phyloP scores from a whole-genome alignment of 2,888 invertebrate genomes.

The Meloe dianella region DNA sequence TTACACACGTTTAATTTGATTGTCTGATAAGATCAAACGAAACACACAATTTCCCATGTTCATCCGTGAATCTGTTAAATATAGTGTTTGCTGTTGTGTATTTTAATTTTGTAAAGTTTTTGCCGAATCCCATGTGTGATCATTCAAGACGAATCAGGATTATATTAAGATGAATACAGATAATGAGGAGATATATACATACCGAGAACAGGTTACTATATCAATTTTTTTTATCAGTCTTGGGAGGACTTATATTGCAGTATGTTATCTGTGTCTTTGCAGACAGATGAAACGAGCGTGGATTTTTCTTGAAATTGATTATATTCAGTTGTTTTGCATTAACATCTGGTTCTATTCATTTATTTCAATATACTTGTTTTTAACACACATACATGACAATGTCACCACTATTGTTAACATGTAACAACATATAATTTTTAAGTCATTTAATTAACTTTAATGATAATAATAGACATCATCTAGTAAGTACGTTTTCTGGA shows the following conservation, averaged over 20 bases:
- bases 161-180: too few species aligned
- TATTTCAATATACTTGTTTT: not conserved
- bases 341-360: not conserved
- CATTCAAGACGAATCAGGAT: not conserved
- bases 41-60: not conserved
- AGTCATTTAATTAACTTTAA: not conserved
- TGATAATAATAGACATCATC: not conserved
- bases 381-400: not conserved
- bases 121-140: too few species aligned
- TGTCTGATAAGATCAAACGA: not conserved
- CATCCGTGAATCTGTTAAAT: not conserved
- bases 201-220: too few species aligned
- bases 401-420: not conserved
- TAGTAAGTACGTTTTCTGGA: not conserved
- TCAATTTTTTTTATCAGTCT: not conserved
- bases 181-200: too few species aligned
- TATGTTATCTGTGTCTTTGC: too few species aligned
- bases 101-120: not conserved
- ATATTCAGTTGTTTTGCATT: not conserved
- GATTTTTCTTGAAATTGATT: too few species aligned
- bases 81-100: not conserved
- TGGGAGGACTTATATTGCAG: not conserved
- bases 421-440: not conserved
- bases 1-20: slow-evolving; percentile 2
- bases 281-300: too few species aligned